A percentile compares a stretch with the other conserved stretches of the same genome.
phyloP scores from a whole-genome alignment of 64 coral and sea anemone species.

The Platygyra sinensis region DNA sequence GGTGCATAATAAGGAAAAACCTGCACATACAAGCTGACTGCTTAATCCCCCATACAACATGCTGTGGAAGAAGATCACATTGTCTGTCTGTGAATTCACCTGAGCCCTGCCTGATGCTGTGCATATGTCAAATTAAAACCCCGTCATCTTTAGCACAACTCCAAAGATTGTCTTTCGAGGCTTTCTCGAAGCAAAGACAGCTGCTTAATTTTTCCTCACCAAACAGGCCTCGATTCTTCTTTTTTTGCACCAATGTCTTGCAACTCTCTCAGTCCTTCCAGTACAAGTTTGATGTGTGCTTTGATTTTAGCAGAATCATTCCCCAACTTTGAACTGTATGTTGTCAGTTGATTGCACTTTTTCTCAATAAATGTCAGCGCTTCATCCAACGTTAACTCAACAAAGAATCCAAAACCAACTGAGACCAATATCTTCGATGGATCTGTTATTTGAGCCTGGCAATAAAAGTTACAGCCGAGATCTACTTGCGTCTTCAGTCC shows the following conservation, averaged over 20 bases:
- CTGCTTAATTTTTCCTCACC: not conserved
- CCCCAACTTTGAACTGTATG: conserved; percentile 64
- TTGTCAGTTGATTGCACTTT: conserved; percentile 76
- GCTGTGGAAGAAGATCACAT: too few relatives aligned
- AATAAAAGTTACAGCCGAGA: conserved; percentile 94
- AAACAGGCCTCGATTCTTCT: conserved; percentile 7
- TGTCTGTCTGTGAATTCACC: too few relatives aligned
- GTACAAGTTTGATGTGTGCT: conserved; percentile 86
- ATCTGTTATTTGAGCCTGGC: conserved; percentile 83
- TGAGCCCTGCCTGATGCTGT: too few relatives aligned
- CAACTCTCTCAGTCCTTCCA: conserved; percentile 89
- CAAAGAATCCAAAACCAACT: conserved; percentile 96
- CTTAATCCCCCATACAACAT: too few relatives aligned
- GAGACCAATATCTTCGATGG: conserved; percentile 86
- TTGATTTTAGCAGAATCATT: conserved; percentile 91
- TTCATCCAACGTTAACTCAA: conserved; percentile 94
- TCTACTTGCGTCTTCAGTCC: conserved; percentile 86
- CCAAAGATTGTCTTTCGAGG: too few relatives aligned
- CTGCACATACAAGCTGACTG: too few relatives aligned
- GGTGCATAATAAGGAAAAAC: too few relatives aligned
- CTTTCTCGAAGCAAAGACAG: not conserved
- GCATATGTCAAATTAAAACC: too few relatives aligned
- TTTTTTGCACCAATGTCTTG: conserved; percentile 50
- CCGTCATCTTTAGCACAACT: too few relatives aligned
- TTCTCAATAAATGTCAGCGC: conserved; percentile 88